phyloP scores from a whole-genome alignment of 1,140 invertebrate species.

The Drosophila sp. region DNA sequence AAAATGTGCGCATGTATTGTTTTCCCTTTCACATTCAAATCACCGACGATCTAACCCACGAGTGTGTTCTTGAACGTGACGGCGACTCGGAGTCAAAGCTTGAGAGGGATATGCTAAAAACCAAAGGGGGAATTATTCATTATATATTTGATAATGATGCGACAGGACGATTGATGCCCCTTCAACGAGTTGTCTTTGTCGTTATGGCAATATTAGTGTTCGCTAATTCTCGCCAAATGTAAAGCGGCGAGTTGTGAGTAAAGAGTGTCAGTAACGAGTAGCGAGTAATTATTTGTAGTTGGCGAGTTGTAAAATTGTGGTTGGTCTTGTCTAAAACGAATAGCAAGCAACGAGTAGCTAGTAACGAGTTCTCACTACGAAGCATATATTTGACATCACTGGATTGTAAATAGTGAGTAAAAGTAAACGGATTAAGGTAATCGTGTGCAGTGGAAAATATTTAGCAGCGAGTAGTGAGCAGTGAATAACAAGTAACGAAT shows the following conservation, averaged over 20 bases:
- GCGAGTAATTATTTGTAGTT: too few relatives aligned
- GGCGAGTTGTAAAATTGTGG: too few relatives aligned
- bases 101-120: slow-evolving; percentile 2
- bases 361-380: neutral
- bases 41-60: slow-evolving; percentile 57
- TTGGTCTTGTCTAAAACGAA: neutral
- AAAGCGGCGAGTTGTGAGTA: neutral
- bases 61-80: slow-evolving; percentile 35
- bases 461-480: neutral
- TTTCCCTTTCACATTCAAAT: slow-evolving; percentile 70
- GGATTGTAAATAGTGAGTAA: too few relatives aligned
- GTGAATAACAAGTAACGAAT: neutral
- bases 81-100: neutral
- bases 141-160: slow-evolving; percentile 37
- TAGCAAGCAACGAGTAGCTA: neutral
- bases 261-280: neutral
- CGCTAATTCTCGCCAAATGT: neutral
- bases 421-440: too few relatives aligned
- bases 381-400: too few relatives aligned
- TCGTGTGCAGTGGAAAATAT: too few relatives aligned
- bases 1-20: slow-evolving; percentile 45
- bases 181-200: neutral
- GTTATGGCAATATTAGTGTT: neutral
- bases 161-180: neutral
- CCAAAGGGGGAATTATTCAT: slow-evolving; percentile 45